Conservation (phyloP, 1,140 invertebrate species). For the Temnothorax curvispinosus region DNA sequence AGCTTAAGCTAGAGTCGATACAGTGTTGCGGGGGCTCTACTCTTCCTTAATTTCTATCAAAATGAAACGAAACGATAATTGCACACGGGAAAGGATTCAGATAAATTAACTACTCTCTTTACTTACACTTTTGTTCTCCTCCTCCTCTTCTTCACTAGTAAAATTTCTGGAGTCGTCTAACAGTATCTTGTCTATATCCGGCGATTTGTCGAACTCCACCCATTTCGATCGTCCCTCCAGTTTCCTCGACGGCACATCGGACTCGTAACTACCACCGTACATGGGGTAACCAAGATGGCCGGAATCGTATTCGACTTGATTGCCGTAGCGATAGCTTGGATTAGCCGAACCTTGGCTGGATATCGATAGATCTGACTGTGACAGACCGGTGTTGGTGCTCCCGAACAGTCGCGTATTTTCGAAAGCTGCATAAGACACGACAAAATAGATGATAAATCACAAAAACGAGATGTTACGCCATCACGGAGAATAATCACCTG, state of each 20-base stretch:
- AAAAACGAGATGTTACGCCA: background rate
- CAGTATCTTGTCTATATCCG: slow-evolving; percentile 82
- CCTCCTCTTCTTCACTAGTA: slow-evolving; percentile 83
- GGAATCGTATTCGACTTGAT: slow-evolving; percentile 91
- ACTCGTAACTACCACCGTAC: slow-evolving; percentile 85
- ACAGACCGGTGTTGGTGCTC: slow-evolving; percentile 89
- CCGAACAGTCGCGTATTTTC: slow-evolving; percentile 83
- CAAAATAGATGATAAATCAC: background rate
- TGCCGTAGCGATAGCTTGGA: slow-evolving; percentile 91
- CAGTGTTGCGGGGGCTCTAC: background rate
- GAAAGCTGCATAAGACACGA: slow-evolving; percentile 75
- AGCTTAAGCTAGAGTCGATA: too few relatives aligned
- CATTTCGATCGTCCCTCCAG: slow-evolving; percentile 86
- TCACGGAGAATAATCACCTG: slow-evolving; percentile 67
- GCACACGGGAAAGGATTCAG: background rate
- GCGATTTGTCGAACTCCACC: slow-evolving; percentile 84
- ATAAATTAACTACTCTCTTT: background rate
- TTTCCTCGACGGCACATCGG: slow-evolving; percentile 81
- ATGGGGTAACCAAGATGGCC: slow-evolving; percentile 89
- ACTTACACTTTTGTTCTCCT: slow-evolving; percentile 74
- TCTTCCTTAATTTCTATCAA: background rate
- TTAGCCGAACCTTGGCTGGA: slow-evolving; percentile 89
- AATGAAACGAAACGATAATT: background rate
- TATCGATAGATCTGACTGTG: slow-evolving; percentile 91
- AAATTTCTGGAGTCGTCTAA: slow-evolving; percentile 75